Percentiles rank a stretch among this genome's conserved stretches.
phyloP scores from a whole-genome alignment of 2,113 vertebrate species.

The Festucalex cinctus region DNA sequence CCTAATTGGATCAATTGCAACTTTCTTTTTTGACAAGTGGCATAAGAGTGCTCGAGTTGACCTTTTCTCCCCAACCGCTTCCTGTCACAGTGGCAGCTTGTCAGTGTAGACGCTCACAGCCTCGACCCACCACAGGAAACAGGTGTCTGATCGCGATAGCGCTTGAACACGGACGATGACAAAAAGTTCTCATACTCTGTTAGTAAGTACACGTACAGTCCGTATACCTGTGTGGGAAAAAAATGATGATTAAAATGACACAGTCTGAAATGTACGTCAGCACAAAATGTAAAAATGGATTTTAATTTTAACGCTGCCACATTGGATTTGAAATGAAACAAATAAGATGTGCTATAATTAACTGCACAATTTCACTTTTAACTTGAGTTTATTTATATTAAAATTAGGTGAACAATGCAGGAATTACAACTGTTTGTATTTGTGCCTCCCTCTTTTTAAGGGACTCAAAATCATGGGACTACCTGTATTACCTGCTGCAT shows the following conservation, averaged over 20 bases:
- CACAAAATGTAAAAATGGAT: too few species aligned
- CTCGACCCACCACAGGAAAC: slow-evolving; percentile 30
- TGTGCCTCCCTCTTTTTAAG: too few species aligned
- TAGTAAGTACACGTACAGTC: too few species aligned
- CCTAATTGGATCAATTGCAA: background rate
- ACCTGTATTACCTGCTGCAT: too few species aligned
- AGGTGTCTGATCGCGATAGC: background rate
- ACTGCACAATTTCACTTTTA: too few species aligned
- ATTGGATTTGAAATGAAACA: too few species aligned
- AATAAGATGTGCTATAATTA: too few species aligned
- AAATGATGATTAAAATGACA: background rate
- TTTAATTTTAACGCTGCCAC: too few species aligned
- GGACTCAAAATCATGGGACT: too few species aligned
- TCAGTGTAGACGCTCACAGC: background rate
- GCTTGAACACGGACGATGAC: background rate
- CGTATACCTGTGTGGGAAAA: background rate
- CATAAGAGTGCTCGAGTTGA: background rate
- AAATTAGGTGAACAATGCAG: too few species aligned
- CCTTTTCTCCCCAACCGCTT: slow-evolving; percentile 41
- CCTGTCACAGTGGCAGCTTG: slow-evolving; percentile 1
- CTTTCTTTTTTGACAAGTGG: background rate
- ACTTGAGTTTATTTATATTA: too few species aligned
- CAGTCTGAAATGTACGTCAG: background rate
- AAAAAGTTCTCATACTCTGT: background rate
- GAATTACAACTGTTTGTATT: too few species aligned